phyloP scores from a whole-genome alignment of 2,888 invertebrate genomes.

The Drosophila neonasuta region DNA sequence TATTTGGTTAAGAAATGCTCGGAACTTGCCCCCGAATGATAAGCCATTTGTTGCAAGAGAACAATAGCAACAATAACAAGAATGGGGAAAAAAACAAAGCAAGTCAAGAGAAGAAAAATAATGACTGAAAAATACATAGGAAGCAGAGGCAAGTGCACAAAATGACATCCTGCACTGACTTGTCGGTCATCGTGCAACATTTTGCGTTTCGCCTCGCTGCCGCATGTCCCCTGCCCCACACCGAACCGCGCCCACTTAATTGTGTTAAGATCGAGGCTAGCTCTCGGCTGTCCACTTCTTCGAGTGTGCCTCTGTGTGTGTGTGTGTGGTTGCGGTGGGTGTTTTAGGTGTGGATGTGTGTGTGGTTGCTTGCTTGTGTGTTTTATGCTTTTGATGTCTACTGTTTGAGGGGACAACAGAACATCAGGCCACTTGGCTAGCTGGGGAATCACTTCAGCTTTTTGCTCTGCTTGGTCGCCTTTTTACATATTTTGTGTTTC shows the following conservation, averaged over 20 bases:
- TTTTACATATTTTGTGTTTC: conserved; percentile 49
- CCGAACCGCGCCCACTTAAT: conserved; percentile 52
- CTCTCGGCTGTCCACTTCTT: conserved; percentile 26
- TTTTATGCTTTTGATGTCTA: conserved; percentile 49
- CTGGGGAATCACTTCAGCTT: conserved; percentile 20
- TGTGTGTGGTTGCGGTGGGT: conserved; percentile 13
- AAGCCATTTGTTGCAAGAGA: conserved; percentile 14
- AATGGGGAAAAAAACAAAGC: conserved; percentile 3
- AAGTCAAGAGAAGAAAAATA: conserved; percentile 39
- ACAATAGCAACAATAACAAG: conserved; percentile 1
- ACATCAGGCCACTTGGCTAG: conserved; percentile 20
- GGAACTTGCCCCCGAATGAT: conserved; percentile 27
- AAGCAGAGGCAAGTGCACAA: conserved; percentile 61
- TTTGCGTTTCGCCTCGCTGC: conserved; percentile 3
- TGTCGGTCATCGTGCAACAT: conserved; percentile 54
- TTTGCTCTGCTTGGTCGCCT: conserved; percentile 14
- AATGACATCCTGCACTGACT: conserved; percentile 69
- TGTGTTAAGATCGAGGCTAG: conserved; percentile 65
- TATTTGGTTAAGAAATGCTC: conserved; percentile 19
- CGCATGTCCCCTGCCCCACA: background rate
- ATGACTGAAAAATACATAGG: conserved; percentile 59
- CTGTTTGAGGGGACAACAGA: conserved; percentile 23
- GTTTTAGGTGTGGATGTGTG: conserved; percentile 12
- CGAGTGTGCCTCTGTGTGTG: background rate
- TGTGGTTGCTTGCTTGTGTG: conserved; percentile 14